Conservation (phyloP, 2,888 invertebrate species). For the Chrysina gloriosa region DNA sequence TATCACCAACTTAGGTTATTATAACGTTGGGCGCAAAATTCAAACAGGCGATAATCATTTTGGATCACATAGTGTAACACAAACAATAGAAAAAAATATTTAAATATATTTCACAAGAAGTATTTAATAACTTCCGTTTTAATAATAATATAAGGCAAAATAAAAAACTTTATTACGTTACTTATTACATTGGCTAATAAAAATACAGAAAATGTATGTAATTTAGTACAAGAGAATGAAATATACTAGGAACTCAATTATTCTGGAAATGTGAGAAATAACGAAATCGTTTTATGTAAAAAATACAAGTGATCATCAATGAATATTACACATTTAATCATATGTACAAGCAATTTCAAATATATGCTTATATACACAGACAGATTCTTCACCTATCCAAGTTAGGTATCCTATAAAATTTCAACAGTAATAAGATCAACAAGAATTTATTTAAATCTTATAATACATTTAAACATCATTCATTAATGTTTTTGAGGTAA, state of each 20-base stretch:
- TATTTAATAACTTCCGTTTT: no score
- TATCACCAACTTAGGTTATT: no score
- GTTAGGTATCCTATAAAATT: constrained; percentile 47
- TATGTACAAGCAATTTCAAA: constrained; percentile 44
- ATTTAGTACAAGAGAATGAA: constrained; percentile 41
- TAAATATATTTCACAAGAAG: no score
- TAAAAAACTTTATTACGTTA: constrained; percentile 43
- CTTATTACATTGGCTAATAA: constrained; percentile 42
- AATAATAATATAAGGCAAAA: constrained; percentile 31
- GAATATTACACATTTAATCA: constrained; percentile 41
- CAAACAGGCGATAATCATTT: no score
- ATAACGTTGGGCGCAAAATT: no score
- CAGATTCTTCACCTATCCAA: constrained; percentile 40
- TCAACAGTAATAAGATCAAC: constrained; percentile 50
- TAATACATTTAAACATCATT: constrained; percentile 42
- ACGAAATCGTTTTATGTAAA: constrained; percentile 37
- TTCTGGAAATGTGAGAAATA: constrained; percentile 41
- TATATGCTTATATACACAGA: constrained; percentile 43
- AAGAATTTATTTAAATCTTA: constrained; percentile 44
- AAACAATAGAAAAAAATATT: no score
- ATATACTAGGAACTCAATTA: constrained; percentile 42
- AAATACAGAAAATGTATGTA: constrained; percentile 40
- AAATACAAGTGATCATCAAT: constrained; percentile 42
- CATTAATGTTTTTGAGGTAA: constrained; percentile 43
- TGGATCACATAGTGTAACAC: no score